Conservation (phyloP, 2,113 vertebrate species). For the Meleagris gallopavo region DNA sequence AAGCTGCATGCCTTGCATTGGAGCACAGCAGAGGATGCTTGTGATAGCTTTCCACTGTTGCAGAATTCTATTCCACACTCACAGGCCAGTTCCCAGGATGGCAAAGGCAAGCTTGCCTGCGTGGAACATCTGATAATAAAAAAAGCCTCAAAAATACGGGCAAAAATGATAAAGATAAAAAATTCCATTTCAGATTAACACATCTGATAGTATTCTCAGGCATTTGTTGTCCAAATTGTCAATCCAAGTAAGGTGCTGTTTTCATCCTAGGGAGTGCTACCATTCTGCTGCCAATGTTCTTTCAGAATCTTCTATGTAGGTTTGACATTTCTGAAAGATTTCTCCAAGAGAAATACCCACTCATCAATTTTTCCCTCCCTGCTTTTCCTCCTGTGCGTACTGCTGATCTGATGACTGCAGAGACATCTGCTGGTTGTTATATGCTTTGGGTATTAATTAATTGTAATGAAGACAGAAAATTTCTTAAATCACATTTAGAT, state of each 20-base stretch:
- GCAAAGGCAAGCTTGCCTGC: neutral
- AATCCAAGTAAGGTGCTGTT: neutral
- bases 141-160: neutral
- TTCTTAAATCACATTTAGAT: neutral
- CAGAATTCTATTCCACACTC: neutral
- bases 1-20: neutral
- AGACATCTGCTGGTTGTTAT: constrained; percentile 55
- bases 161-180: neutral
- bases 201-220: neutral
- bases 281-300: neutral
- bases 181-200: neutral
- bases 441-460: neutral
- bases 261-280: neutral
- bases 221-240: neutral
- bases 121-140: neutral
- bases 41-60: neutral
- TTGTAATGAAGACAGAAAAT: neutral
- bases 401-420: neutral
- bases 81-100: neutral
- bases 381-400: neutral
- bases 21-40: neutral
- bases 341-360: neutral
- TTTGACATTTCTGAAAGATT: constrained; percentile 1
- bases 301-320: neutral
- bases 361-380: neutral